Conservation (phyloP, 2,888 invertebrate species). For the Luperina nickerlii region DNA sequence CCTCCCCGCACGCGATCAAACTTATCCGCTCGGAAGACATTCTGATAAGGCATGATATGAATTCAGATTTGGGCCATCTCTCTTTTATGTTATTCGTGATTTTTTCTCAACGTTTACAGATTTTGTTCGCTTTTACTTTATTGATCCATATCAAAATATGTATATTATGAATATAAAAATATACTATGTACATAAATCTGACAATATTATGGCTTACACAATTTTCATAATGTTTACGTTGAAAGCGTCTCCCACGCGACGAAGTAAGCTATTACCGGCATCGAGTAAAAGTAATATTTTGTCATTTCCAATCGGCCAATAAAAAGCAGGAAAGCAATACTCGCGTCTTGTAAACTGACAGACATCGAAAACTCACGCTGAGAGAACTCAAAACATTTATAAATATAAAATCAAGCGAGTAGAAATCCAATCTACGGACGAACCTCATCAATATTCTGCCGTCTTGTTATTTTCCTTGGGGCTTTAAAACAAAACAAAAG, state of each 20-base stretch:
- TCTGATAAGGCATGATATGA: conserved; percentile 80
- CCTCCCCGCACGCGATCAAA: conserved; percentile 71
- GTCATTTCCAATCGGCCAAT: conserved; percentile 67
- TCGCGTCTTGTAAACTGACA: conserved; percentile 64
- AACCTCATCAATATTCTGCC: conserved; percentile 85
- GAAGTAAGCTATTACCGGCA: conserved; percentile 64
- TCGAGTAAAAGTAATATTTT: conserved; percentile 66
- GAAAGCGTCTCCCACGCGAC: conserved; percentile 61
- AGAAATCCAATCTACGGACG: conserved; percentile 75
- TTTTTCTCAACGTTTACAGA: conserved; percentile 68
- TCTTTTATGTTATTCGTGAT: conserved; percentile 75
- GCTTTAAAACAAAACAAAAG: conserved; percentile 85
- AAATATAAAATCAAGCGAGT: conserved; percentile 76
- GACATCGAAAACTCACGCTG: conserved; percentile 65
- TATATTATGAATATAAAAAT: conserved; percentile 67
- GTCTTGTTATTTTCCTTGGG: conserved; percentile 84
- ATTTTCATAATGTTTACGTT: conserved; percentile 65
- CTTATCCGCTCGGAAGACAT: conserved; percentile 78
- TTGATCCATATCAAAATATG: conserved; percentile 65
- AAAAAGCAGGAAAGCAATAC: conserved; percentile 62
- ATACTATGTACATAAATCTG: conserved; percentile 63
- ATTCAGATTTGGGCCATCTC: conserved; percentile 77
- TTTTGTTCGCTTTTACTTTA: conserved; percentile 66
- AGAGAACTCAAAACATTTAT: conserved; percentile 73
- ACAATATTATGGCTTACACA: conserved; percentile 61